phyloP scores from a whole-genome alignment of 2,797 vertebrate genomes.

The Pterois miles region DNA sequence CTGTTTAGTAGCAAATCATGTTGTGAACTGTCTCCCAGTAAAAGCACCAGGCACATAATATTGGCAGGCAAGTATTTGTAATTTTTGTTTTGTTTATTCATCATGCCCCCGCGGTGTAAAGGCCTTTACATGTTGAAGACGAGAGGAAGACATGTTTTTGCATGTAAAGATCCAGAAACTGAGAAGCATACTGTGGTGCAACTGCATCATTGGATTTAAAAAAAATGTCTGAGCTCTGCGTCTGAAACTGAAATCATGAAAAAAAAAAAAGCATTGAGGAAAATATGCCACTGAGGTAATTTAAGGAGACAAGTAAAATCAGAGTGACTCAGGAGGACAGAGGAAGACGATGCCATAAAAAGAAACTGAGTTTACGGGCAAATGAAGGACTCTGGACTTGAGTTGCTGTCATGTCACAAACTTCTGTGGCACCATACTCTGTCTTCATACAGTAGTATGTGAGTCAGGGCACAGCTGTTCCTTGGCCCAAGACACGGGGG shows the following conservation, averaged over 20 bases:
- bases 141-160: neutral
- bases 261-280: neutral
- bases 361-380: slow-evolving; percentile 3
- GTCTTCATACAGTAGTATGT: neutral
- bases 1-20: no score
- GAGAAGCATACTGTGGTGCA: neutral
- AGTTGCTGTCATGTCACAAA: neutral
- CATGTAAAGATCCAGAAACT: neutral
- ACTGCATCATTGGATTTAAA: slow-evolving; percentile 4
- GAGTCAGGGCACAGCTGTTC: no score
- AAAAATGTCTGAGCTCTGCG: neutral
- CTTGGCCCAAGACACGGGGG: no score
- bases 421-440: neutral
- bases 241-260: slow-evolving; percentile 1
- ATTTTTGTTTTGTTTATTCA: no score
- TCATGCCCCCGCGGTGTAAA: no score
- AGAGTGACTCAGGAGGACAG: slow-evolving; percentile 1
- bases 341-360: neutral
- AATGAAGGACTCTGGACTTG: slow-evolving; percentile 3
- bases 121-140: neutral
- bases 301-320: slow-evolving; percentile 14
- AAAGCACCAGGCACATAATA: no score
- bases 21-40: no score
- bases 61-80: no score
- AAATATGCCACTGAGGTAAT: neutral